Base-by-base conservation (phyloP, 2,113 vertebrate species). In the Austrofundulus limnaeus region DNA sequence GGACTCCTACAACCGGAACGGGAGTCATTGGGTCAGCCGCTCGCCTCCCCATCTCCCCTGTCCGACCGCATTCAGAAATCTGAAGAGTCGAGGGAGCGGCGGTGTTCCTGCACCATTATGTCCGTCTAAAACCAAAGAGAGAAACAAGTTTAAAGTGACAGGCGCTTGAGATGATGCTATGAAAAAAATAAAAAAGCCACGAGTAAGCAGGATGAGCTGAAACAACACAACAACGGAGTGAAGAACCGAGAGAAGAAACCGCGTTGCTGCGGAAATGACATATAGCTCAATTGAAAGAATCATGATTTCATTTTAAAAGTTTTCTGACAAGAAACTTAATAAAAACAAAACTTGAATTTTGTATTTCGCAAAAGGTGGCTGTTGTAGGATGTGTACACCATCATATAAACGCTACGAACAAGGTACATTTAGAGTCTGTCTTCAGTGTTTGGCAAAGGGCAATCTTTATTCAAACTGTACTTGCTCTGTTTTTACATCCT, bases 1-100 rank as follows among this genome's bases (percentile, higher is more conserved):
- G 90, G 43, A 91, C 80, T 43, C 90, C 91, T 20, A 92, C 78
- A 68, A 92, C 89, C 16, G 91, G 89, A 72, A 93, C 89, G 0
- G 90, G 82, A 72, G 90, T 91, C 55, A 84, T 88, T 75, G 85
- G 85, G 75, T 93, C 90, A 20, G 88, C 78, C 11, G 89, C 91
- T 71, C 92, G 80, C 83, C 92, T 91, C 74, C 91, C 92, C 92
- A 93, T 93, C 51, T 17, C 31, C 49, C 78, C 66, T 20, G 46
- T 66, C 38, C 52, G 61, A 72, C 37, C 11, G 12, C 61, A 70
- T 54, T 87, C 67, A 78, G 68, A 76, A 61, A 72, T 66, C 46
- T 55, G 46, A 77, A 21, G 52, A 61, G 43, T 69, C 45, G 25
- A 76, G 74, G 71, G 57, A 67, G 61, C 47, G 24, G 48, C 24